Conservation (phyloP, 2,888 invertebrate species). For the Protophormia terraenovae region DNA sequence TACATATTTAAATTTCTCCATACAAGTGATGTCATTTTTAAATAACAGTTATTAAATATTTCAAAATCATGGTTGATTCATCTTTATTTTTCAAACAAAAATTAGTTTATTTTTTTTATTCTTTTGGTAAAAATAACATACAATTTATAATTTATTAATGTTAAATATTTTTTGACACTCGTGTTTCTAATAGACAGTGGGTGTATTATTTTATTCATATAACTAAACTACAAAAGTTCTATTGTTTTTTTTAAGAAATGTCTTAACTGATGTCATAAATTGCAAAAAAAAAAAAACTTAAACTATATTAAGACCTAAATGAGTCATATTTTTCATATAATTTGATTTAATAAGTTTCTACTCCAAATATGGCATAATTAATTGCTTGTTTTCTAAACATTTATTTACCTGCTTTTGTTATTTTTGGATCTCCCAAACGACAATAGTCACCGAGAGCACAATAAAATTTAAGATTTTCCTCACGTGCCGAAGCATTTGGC, state of each 20-base stretch:
- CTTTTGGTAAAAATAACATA: conserved; percentile 45
- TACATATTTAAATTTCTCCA: not conserved
- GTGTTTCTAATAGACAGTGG: conserved; percentile 31
- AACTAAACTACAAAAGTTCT: not conserved
- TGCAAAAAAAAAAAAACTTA: not conserved
- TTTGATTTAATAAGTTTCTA: too few species aligned
- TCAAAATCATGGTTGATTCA: not conserved
- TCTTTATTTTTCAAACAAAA: not conserved
- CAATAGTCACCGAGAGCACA: conserved; percentile 90
- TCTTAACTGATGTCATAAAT: conserved; percentile 35
- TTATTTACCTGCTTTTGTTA: conserved; percentile 88
- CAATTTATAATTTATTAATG: conserved; percentile 42
- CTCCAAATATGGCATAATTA: not conserved
- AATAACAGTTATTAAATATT: conserved; percentile 3
- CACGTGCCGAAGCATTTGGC: conserved; percentile 84
- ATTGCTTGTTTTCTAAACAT: not conserved
- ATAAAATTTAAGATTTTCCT: conserved; percentile 88
- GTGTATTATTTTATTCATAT: conserved; percentile 18
- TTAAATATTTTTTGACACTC: conserved; percentile 10
- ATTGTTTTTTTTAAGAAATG: not conserved
- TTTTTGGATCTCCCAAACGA: conserved; percentile 88
- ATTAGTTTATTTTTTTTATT: not conserved
- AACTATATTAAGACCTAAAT: not conserved
- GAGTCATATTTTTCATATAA: not conserved
- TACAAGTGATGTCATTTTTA: conserved; percentile 23